Percentiles rank a stretch among this genome's conserved stretches.
Evolutionary conservation across 2,888 invertebrate genomes (phyloP).

Genomic region (Ganaspis brasiliensis): DNA sequence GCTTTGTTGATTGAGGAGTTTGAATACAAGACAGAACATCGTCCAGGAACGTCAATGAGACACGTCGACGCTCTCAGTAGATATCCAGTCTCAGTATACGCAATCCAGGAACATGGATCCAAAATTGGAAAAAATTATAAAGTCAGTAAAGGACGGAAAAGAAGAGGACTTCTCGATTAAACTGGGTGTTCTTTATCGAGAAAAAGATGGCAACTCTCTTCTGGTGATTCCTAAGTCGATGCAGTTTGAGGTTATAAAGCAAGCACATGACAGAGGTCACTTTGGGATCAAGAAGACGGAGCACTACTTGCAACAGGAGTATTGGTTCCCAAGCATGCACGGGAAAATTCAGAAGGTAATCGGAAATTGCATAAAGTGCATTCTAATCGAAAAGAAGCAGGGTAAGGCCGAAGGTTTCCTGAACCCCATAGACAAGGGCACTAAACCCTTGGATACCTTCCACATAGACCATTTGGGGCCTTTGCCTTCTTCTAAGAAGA

Average conservation of each 20-base stretch:
- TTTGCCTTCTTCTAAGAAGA: conserved; percentile 67
- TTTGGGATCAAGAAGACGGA: conserved; percentile 53
- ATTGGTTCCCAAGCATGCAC: conserved; percentile 53
- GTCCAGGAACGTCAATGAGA: conserved; percentile 40
- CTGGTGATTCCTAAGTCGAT: conserved; percentile 44
- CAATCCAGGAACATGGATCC: not conserved
- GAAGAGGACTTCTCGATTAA: conserved; percentile 41
- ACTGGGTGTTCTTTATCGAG: conserved; percentile 38
- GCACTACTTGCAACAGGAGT: conserved; percentile 47
- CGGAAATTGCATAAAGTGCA: conserved; percentile 65
- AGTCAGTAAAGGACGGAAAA: conserved; percentile 32
- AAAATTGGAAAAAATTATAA: conserved; percentile 1
- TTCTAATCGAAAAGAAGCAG: conserved; percentile 64
- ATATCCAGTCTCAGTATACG: conserved; percentile 38
- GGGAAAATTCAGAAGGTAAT: conserved; percentile 55
- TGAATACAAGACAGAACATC: conserved; percentile 46
- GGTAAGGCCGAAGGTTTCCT: conserved; percentile 69
- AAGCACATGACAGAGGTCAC: conserved; percentile 55
- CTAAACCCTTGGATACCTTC: conserved; percentile 66
- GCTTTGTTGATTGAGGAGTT: conserved; percentile 55
- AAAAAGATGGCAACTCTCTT: conserved; percentile 5
- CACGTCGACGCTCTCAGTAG: conserved; percentile 62
- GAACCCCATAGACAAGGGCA: conserved; percentile 67
- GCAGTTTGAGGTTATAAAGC: conserved; percentile 51
- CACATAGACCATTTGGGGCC: conserved; percentile 74